These are phyloP conservation scores for Drosophila macrothrix DNA, from an alignment of 2,888 invertebrate genomes.

Conservation along the genomic window DNA sequence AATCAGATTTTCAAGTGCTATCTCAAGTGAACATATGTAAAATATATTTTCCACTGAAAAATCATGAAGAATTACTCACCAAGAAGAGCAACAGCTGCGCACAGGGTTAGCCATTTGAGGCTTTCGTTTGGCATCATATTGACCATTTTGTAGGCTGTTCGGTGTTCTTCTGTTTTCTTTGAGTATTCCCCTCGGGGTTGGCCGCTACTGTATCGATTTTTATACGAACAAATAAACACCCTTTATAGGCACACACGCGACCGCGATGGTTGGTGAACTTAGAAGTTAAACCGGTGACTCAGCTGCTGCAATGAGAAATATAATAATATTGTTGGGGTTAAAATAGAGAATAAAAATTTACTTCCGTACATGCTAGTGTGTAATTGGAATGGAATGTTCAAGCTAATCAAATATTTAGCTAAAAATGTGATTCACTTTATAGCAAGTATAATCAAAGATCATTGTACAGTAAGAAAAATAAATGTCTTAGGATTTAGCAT, in stretches of 20 bases:
- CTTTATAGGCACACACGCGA: conserved; percentile 33
- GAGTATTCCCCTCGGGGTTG: conserved; percentile 47
- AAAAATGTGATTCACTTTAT: background rate
- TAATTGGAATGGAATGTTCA: conserved; percentile 4
- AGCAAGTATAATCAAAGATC: background rate
- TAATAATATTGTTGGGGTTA: conserved; percentile 15
- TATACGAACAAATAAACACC: conserved; percentile 62
- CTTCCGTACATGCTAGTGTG: background rate
- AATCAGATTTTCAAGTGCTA: conserved; percentile 32
- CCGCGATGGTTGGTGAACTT: conserved; percentile 15
- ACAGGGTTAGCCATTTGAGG: conserved; percentile 83
- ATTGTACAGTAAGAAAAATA: background rate
- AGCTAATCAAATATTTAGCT: background rate
- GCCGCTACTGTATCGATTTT: conserved; percentile 66
- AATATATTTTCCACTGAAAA: conserved; percentile 37
- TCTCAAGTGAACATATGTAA: conserved; percentile 17
- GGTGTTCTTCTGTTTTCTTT: background rate
- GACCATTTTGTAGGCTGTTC: conserved; percentile 63
- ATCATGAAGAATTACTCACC: conserved; percentile 76
- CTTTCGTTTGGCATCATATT: conserved; percentile 75
- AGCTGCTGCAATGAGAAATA: conserved; percentile 51
- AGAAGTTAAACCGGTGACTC: conserved; percentile 49
- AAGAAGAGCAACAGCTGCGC: conserved; percentile 80
- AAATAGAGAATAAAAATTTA: conserved; percentile 5
- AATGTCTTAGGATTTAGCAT: background rate